Conservation (phyloP, 2,888 invertebrate genomes). For the Phyllotreta cruciferae region DNA sequence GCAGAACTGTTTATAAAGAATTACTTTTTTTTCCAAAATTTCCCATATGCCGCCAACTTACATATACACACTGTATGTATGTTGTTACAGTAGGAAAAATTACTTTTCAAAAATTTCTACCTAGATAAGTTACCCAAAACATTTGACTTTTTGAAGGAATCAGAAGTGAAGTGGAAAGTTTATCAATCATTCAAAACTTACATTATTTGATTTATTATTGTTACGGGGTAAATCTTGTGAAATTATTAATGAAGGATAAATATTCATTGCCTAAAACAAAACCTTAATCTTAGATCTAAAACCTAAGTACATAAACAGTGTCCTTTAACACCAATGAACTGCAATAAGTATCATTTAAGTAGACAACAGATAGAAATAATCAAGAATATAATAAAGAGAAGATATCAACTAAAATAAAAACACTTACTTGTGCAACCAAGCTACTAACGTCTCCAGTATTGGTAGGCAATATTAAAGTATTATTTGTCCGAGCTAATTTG, state of each 20-base stretch:
- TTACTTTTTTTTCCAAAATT: no score
- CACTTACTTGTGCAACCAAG: conserved; percentile 78
- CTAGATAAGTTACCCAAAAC: no score
- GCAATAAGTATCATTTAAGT: no score
- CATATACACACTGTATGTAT: no score
- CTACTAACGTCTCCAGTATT: conserved; percentile 84
- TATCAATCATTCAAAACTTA: neutral
- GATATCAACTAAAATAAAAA: neutral
- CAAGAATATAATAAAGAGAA: no score
- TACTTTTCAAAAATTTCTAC: no score
- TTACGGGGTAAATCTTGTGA: neutral
- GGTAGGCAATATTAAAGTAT: conserved; percentile 92
- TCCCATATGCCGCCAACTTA: no score
- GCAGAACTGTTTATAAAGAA: no score
- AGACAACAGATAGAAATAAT: no score
- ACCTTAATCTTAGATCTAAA: neutral
- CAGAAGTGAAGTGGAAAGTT: neutral
- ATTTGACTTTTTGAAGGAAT: neutral
- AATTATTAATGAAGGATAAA: neutral
- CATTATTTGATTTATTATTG: conserved; percentile 1
- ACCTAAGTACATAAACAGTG: no score
- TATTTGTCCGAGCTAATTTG: conserved; percentile 90
- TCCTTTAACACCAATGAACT: no score
- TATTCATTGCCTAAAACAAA: conserved; percentile 2
- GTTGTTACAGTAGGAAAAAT: no score